These are phyloP conservation scores for Chaetogeoica ovagalla DNA, from an alignment of 2,888 invertebrate species.

Conservation along the genomic window DNA sequence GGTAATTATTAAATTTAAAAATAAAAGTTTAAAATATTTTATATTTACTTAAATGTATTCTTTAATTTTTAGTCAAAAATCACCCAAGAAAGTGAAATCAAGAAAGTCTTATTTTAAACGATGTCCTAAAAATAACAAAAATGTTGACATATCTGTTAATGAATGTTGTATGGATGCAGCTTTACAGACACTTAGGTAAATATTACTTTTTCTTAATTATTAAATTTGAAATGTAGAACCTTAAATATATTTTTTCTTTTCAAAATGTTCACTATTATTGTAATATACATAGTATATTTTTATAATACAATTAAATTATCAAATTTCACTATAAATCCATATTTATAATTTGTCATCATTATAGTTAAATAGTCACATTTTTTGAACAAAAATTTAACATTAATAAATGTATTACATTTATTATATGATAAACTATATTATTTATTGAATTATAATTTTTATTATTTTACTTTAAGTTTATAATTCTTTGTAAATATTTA, in stretches of 20 bases:
- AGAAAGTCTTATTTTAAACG: slow-evolving; percentile 49
- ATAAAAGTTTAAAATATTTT: background rate
- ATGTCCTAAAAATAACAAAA: slow-evolving; percentile 64
- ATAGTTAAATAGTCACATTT: no score
- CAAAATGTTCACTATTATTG: no score
- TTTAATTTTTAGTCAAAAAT: slow-evolving; percentile 25
- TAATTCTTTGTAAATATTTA: no score
- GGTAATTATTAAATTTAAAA: slow-evolving; percentile 33
- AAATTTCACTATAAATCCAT: no score
- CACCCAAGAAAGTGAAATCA: background rate
- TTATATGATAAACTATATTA: no score
- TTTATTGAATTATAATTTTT: no score
- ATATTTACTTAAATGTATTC: background rate
- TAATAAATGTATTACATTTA: no score
- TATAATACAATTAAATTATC: no score
- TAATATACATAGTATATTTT: no score
- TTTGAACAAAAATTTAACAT: no score
- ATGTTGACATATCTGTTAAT: slow-evolving; percentile 74
- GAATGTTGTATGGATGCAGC: slow-evolving; percentile 87
- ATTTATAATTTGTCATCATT: no score
- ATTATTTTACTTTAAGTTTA: no score
- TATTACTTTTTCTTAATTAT: slow-evolving; percentile 9
- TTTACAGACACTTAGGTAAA: slow-evolving; percentile 71
- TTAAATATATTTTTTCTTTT: background rate
- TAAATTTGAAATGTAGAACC: background rate